Percentiles rank a stretch among this genome's conserved stretches.
Evolutionary conservation across 2,797 vertebrate genomes (phyloP).

Genomic region (Manis pentadactyla): DNA sequence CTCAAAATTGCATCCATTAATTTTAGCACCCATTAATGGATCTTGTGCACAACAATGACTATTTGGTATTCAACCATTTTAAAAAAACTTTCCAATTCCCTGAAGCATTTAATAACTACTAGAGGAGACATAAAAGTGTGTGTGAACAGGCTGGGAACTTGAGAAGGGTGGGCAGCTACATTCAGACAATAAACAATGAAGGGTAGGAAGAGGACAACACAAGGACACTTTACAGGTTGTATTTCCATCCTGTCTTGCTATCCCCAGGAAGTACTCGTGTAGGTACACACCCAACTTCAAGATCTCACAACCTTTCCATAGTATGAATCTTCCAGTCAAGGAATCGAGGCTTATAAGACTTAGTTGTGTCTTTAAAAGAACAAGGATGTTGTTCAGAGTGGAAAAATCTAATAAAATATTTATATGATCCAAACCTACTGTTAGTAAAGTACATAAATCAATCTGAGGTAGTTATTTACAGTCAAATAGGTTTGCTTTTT

Average conservation of each 20-base stretch:
- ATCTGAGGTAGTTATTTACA: background rate
- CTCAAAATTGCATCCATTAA: background rate
- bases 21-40: background rate
- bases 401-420: background rate
- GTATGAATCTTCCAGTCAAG: background rate
- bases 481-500: background rate
- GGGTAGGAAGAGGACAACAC: background rate
- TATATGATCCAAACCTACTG: background rate
- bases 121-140: background rate
- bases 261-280: background rate
- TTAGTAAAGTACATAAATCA: conserved; percentile 5
- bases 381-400: background rate
- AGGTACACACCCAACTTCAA: background rate
- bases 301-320: background rate
- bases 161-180: background rate
- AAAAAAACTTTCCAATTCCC: background rate
- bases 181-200: background rate
- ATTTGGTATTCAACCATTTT: background rate
- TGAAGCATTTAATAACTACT: background rate
- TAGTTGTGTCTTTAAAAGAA: background rate
- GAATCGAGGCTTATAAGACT: background rate
- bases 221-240: background rate
- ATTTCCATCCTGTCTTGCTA: background rate
- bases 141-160: background rate
- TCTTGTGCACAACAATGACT: background rate